phyloP scores from a whole-genome alignment of 2,797 vertebrate species.

The Arctocebus calabarensis region DNA sequence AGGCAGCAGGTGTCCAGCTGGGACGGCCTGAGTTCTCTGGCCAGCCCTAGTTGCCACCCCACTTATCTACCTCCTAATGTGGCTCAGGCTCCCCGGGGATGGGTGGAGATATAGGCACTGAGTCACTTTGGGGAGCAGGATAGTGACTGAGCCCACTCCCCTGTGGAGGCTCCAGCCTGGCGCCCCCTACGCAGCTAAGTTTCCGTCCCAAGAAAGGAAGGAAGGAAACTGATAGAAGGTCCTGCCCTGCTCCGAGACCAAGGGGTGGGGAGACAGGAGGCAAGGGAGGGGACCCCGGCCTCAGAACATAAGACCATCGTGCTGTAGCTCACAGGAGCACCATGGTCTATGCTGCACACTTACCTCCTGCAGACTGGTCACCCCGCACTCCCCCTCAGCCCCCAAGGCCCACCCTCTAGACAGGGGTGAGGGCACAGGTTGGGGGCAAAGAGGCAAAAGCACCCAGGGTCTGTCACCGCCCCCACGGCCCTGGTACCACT shows the following conservation, averaged over 20 bases:
- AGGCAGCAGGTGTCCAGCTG: not conserved
- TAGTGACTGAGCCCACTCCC: slow-evolving; percentile 66
- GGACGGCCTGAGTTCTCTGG: slow-evolving; percentile 14
- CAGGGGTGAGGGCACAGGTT: too few species aligned
- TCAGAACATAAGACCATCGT: not conserved
- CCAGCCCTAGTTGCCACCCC: slow-evolving; percentile 34
- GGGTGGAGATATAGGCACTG: slow-evolving; percentile 75
- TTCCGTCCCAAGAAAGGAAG: slow-evolving; percentile 81
- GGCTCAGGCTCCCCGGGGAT: slow-evolving; percentile 68
- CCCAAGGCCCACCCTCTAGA: not conserved
- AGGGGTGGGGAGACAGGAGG: slow-evolving; percentile 20
- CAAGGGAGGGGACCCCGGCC: not conserved
- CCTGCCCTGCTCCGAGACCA: slow-evolving; percentile 71
- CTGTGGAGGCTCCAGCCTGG: slow-evolving; percentile 45
- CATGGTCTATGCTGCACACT: not conserved
- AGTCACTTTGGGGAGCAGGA: slow-evolving; percentile 79
- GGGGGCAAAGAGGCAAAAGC: too few species aligned
- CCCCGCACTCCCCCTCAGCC: not conserved
- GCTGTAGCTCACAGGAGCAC: too few species aligned
- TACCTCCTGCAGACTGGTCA: not conserved
- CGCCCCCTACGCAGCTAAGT: not conserved
- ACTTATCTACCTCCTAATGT: slow-evolving; percentile 74
- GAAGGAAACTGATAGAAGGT: slow-evolving; percentile 78
- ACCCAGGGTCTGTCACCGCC: not conserved
- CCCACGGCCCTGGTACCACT: not conserved